These are phyloP conservation scores for Argyrosomus japonicus DNA, from an alignment of 2,113 vertebrate species.

Conservation along the genomic window DNA sequence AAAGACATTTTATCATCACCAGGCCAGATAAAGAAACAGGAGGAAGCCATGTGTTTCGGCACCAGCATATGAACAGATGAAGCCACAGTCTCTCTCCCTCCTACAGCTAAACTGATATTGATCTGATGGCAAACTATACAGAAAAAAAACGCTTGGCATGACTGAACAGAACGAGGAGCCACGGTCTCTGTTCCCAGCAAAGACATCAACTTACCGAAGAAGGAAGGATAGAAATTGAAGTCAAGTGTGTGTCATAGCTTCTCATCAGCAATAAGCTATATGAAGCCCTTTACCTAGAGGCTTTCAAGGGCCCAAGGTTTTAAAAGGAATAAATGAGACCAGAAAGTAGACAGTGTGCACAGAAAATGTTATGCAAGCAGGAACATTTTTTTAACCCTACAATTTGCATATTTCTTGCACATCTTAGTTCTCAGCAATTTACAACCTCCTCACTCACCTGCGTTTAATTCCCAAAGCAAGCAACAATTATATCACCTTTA, in stretches of 20 bases:
- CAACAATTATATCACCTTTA: neutral
- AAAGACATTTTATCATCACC: slow-evolving; percentile 26
- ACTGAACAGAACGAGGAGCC: slow-evolving; percentile 43
- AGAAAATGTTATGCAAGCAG: slow-evolving; percentile 27
- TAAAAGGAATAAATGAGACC: slow-evolving; percentile 16
- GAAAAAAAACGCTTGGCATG: slow-evolving; percentile 44
- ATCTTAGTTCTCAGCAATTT: neutral
- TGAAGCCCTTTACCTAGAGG: slow-evolving; percentile 41
- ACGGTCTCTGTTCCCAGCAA: slow-evolving; percentile 38
- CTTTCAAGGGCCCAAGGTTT: slow-evolving; percentile 35
- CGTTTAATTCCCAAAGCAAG: neutral
- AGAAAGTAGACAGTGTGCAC: slow-evolving; percentile 23
- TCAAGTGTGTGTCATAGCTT: slow-evolving; percentile 52
- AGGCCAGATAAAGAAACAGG: slow-evolving; percentile 44
- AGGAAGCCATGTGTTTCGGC: slow-evolving; percentile 46
- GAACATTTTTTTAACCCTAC: slow-evolving; percentile 1
- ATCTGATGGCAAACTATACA: slow-evolving; percentile 60
- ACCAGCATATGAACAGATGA: slow-evolving; percentile 51
- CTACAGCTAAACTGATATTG: slow-evolving; percentile 49
- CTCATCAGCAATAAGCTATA: slow-evolving; percentile 37
- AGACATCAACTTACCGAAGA: slow-evolving; percentile 38
- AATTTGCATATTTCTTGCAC: neutral
- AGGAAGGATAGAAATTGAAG: slow-evolving; percentile 45
- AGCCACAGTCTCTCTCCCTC: slow-evolving; percentile 33
- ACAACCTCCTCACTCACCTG: neutral